phyloP scores from a whole-genome alignment of 1,140 invertebrate genomes.

The Hylyphantes graminicola region DNA sequence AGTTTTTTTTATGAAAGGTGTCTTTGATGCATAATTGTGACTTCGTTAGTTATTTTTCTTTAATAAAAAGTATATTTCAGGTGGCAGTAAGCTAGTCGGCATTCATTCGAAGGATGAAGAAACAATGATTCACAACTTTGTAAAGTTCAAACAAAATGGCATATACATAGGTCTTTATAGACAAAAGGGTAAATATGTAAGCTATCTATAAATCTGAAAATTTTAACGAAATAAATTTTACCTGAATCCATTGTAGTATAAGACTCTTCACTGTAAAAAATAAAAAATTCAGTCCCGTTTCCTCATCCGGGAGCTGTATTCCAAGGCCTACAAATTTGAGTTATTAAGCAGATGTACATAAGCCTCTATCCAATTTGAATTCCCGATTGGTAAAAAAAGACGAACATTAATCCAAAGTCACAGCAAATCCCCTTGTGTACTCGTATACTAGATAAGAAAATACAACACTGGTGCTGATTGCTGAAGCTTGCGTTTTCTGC shows the following conservation, averaged over 20 bases:
- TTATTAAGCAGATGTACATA: no score
- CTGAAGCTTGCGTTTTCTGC: no score
- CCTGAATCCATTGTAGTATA: not conserved
- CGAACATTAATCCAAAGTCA: no score
- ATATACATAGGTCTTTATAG: not conserved
- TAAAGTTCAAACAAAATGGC: not conserved
- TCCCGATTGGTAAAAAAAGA: no score
- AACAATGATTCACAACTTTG: not conserved
- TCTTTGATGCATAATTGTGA: no score
- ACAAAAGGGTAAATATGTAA: not conserved
- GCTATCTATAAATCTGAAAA: not conserved
- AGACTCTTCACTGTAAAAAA: not conserved
- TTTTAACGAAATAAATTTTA: not conserved
- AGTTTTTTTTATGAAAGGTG: no score
- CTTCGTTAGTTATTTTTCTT: no score
- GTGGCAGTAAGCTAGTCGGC: constrained; percentile 7
- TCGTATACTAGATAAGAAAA: no score
- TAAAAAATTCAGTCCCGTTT: not conserved
- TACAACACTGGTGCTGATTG: no score
- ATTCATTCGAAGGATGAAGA: constrained; percentile 33
- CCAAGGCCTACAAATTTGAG: no score
- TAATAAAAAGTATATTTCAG: not conserved
- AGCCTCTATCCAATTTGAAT: no score
- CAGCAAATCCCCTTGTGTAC: no score
- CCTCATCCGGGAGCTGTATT: not conserved